These are phyloP conservation scores for Hoplodrina ambigua DNA, from an alignment of 2,888 invertebrate genomes.

Conservation along the genomic window DNA sequence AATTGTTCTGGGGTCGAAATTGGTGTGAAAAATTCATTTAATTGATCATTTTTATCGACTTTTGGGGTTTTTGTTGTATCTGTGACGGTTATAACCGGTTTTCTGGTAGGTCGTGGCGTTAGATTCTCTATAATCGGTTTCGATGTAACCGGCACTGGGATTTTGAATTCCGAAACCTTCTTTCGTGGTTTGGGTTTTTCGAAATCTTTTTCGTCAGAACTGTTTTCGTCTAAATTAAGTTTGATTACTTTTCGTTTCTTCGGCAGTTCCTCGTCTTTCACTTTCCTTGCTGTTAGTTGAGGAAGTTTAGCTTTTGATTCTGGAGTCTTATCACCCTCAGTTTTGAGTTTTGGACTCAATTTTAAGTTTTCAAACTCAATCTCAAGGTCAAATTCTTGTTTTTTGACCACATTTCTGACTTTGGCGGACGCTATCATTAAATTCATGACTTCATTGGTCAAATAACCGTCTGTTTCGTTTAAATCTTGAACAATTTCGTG, in stretches of 20 bases:
- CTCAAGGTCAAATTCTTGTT: constrained; percentile 64
- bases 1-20: constrained; percentile 76
- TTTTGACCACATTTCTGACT: constrained; percentile 64
- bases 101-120: constrained; percentile 73
- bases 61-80: constrained; percentile 63
- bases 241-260: constrained; percentile 77
- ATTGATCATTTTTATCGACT: constrained; percentile 30
- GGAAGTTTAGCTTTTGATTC: constrained; percentile 67
- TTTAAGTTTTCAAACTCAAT: constrained; percentile 73
- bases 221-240: constrained; percentile 75
- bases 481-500: constrained; percentile 75
- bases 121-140: constrained; percentile 75
- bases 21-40: constrained; percentile 75
- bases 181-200: constrained; percentile 62
- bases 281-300: constrained; percentile 65
- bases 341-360: constrained; percentile 64
- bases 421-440: constrained; percentile 74
- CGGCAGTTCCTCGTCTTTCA: constrained; percentile 79
- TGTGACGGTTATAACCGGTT: constrained; percentile 67
- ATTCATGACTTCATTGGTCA: constrained; percentile 78
- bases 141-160: constrained; percentile 75
- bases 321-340: constrained; percentile 71
- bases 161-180: constrained; percentile 73
- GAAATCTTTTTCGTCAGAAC: constrained; percentile 64
- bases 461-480: constrained; percentile 60